Base-by-base conservation (phyloP, 1,140 invertebrate species). In the Drosophila subobscura region DNA sequence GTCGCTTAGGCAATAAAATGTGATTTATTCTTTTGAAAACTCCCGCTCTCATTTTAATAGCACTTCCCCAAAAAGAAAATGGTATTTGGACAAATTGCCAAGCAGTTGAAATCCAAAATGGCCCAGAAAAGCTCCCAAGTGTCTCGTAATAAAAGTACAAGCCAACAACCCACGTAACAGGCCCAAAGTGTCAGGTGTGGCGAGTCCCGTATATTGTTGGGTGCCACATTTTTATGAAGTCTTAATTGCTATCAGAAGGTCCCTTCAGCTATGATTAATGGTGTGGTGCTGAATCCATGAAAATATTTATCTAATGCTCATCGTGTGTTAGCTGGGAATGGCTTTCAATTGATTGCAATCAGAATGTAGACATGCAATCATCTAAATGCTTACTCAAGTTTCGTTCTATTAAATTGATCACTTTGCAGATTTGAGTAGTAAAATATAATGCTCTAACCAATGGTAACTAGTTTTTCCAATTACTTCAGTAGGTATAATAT, bases 1-100 rank as follows among this genome's bases (percentile, higher is more conserved):
- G 77, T 77, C 81, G 83, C 76, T 81, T 86, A 77, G 81, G 81
- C 70, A 81, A 85, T 85, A 85, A 85, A 85, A 86, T 63, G 58
- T 86, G 80, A 85, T 85, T 85, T 85, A 86, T 80, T 59, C 58
- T 29, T 42, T 46, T 37, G 10, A 40, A 44, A 45, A 73, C 74
- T 58, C 60, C 37, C 46, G 41, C 33, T 58, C 73, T 68, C 80
- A 61, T 72, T 72, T 77, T 85, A 84, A 85, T 79, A 59, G 66
- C 40, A 71, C 50, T 54, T 8, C 40, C 29, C 57, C 12, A 0
- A 12, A n/a, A 40, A 58, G 23, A 49, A 42, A 40, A 22, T 29
- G 16, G 42, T 67, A 50, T 73, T 53, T 71, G 61, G 80, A 64
- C 42, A 66, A 75, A 54, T 47, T 33, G 61, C 25, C 40, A 53